A percentile compares a stretch with the other conserved stretches of the same genome.
Evolutionary conservation across 2,113 vertebrate species (phyloP).

Genomic region (Rhabdomys dilectus): DNA sequence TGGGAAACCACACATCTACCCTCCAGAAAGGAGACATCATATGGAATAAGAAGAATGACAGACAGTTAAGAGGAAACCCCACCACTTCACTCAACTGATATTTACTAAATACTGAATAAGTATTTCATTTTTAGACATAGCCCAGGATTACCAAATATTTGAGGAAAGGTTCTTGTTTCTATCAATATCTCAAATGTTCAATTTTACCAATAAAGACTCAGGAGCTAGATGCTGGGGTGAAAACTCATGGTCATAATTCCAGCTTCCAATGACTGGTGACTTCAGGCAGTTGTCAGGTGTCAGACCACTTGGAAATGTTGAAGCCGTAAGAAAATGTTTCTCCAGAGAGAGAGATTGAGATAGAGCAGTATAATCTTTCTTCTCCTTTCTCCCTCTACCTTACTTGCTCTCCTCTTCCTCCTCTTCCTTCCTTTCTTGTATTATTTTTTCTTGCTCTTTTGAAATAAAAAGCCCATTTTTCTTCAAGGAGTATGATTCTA

Average conservation of each 20-base stretch:
- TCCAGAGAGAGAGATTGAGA: neutral
- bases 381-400: neutral
- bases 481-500: neutral
- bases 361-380: rapidly evolving
- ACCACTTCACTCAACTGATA: neutral
- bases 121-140: constrained; percentile 12
- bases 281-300: neutral
- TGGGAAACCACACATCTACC: neutral
- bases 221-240: too few species aligned
- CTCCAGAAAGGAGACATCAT: neutral
- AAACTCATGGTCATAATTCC: neutral
- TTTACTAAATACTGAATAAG: neutral
- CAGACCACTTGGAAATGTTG: neutral
- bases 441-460: neutral
- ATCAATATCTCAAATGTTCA: too few species aligned
- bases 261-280: neutral
- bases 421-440: neutral
- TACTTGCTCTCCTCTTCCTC: too few species aligned
- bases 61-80: neutral
- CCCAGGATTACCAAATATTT: neutral
- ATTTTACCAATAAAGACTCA: neutral
- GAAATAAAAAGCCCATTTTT: neutral
- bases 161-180: neutral
- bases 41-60: neutral
- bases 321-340: neutral